Base-by-base conservation (phyloP, 2,113 vertebrate genomes). In the Rissa tridactyla region DNA sequence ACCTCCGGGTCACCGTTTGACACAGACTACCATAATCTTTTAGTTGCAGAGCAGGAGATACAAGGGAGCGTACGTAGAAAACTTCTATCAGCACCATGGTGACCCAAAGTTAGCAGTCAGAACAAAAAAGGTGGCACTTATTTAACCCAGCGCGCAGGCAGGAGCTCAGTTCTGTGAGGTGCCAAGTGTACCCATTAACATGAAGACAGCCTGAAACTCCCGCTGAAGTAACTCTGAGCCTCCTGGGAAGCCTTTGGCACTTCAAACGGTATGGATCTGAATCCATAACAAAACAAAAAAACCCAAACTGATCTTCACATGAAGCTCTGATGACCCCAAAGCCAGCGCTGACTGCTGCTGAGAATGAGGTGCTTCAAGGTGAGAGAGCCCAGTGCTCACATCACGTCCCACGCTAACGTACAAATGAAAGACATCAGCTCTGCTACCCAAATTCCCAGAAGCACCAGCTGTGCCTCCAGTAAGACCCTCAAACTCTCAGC, bases 401-500 rank as follows among this genome's bases (percentile, higher is more conserved):
- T 32, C 44, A 21, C 84, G 77, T 65, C 60, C 69, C 61, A 38
- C 11, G 15, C 30, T 42, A 16, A 70, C 70, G 30, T 25, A 91
- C 52, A 81, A 84, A 76, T n/a, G 65, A 86, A 92, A 94, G 86
- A n/a, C 47, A 52, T 30, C 38, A 42, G 11, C 44, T 82, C 61
- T 46, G 44, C 57, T 91, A 54, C 61, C 20, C 84, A 85, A 65
- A 82, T 71, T 86, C 86, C 82, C 79, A 66, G 47, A 64, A 84
- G 88, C 32, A 86, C 54, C 79, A 66, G 64, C 51, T 57, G 29
- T 76, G 75, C 34, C 85, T 83, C 34, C 16, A 72, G 19, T 62
- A 86, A 88, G 90, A 93, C 94, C 92, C 88, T 94, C 75, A 90
- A 90, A 73, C 49, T 25, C 22, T 38, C 54, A 80, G 44, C 55